Percentiles rank a stretch among this genome's conserved stretches.
Conservation (phyloP, 2,888 invertebrate species). For the Carterocephalus palaemon region DNA sequence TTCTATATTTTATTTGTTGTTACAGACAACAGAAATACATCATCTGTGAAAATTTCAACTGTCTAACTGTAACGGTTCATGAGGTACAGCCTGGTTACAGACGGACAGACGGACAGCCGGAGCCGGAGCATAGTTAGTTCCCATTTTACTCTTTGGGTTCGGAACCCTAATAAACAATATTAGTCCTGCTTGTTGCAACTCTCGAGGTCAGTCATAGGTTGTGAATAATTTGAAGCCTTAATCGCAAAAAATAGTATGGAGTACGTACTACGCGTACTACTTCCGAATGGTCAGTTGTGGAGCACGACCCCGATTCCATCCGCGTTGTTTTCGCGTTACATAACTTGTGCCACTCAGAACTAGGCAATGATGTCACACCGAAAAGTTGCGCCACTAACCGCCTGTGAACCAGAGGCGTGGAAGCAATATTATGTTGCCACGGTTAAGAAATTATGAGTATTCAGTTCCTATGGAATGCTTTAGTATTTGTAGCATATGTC, state of each 20-base stretch:
- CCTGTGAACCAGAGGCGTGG: constrained; percentile 39
- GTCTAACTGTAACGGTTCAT: too few species aligned
- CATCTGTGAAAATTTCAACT: too few species aligned
- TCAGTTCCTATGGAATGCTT: constrained; percentile 23
- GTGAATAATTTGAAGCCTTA: not conserved
- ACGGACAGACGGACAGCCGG: too few species aligned
- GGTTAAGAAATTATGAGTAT: constrained; percentile 32
- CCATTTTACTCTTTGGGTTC: too few species aligned
- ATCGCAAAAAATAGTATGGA: constrained; percentile 22
- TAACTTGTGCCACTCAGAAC: constrained; percentile 71
- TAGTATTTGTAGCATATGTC: constrained; percentile 6
- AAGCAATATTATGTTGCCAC: constrained; percentile 35
- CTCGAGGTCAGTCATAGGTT: not conserved
- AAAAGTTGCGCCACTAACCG: constrained; percentile 73
- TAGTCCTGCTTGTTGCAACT: not conserved
- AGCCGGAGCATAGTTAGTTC: too few species aligned
- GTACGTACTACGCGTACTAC: too few species aligned
- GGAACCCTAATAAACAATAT: too few species aligned
- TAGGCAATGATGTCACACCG: constrained; percentile 77
- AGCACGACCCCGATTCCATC: constrained; percentile 66
- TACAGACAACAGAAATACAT: too few species aligned
- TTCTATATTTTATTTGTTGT: too few species aligned
- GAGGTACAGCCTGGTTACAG: too few species aligned
- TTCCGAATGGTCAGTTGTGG: constrained; percentile 49
- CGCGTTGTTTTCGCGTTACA: constrained; percentile 72